phyloP scores from a whole-genome alignment of 1,140 invertebrate genomes.

The Drosophila micromelanica region DNA sequence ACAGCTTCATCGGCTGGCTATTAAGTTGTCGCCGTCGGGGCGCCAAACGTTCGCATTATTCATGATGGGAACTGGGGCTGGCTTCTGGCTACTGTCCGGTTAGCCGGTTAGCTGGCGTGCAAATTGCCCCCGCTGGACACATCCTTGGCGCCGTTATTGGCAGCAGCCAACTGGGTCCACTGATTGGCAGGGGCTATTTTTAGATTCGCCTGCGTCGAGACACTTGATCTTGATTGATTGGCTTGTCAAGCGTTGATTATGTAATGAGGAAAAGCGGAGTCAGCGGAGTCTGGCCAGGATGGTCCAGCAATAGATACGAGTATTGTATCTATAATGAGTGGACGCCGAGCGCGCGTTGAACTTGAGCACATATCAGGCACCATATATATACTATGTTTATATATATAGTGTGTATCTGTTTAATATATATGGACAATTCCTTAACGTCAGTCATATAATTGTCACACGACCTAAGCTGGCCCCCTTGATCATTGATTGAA shows the following conservation, averaged over 20 bases:
- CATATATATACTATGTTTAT: constrained; percentile 10
- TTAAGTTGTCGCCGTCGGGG: constrained; percentile 77
- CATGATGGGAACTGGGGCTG: constrained; percentile 79
- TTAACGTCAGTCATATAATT: constrained; percentile 82
- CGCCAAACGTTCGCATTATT: constrained; percentile 69
- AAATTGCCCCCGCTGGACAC: constrained; percentile 57
- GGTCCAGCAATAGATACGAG: constrained; percentile 34
- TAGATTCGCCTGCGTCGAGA: constrained; percentile 52
- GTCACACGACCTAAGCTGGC: constrained; percentile 83
- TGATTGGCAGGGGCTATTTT: constrained; percentile 77
- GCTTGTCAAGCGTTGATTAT: constrained; percentile 67
- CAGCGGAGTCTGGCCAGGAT: background rate
- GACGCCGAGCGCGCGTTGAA: constrained; percentile 49
- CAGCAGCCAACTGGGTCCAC: constrained; percentile 22
- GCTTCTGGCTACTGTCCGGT: constrained; percentile 7
- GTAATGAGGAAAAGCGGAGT: constrained; percentile 64
- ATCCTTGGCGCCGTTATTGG: constrained; percentile 81
- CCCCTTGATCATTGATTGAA: constrained; percentile 83
- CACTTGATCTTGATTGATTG: constrained; percentile 72
- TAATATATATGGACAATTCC: constrained; percentile 58
- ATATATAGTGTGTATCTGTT: constrained; percentile 19
- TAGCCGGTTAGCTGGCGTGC: constrained; percentile 24
- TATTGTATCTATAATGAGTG: constrained; percentile 61
- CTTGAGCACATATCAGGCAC: constrained; percentile 50
- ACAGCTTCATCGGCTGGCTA: constrained; percentile 65